These are phyloP conservation scores for Drosophila setifemur DNA, from an alignment of 1,140 invertebrate species.

Conservation along the genomic window DNA sequence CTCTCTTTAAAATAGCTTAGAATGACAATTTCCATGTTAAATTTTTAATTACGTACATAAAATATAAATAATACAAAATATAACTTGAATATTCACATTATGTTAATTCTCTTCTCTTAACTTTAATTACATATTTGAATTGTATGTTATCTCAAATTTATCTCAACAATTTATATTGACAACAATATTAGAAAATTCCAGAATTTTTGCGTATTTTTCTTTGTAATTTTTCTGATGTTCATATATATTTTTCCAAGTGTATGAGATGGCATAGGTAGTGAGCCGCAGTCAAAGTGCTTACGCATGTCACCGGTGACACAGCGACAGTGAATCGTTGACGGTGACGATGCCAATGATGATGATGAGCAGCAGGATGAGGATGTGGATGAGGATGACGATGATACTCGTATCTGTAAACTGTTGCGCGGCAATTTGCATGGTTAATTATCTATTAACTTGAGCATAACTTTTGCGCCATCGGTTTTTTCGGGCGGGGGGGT, in stretches of 20 bases:
- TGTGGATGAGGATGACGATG: constrained; percentile 49
- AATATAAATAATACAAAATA: too few relatives aligned
- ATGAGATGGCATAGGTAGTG: constrained; percentile 10
- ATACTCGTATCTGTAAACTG: constrained; percentile 70
- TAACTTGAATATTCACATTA: too few relatives aligned
- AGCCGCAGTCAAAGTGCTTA: constrained; percentile 43
- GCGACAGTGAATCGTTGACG: constrained; percentile 23
- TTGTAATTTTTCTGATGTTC: too few relatives aligned
- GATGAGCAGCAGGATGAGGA: constrained; percentile 40
- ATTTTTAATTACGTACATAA: too few relatives aligned
- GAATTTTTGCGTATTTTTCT: too few relatives aligned
- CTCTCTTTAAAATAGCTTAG: too few relatives aligned
- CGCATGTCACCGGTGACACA: constrained; percentile 42
- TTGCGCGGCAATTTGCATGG: constrained; percentile 75
- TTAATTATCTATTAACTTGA: constrained; percentile 80
- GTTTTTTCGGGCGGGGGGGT: not conserved
- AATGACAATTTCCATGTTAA: too few relatives aligned
- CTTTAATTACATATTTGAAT: too few relatives aligned
- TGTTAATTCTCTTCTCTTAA: too few relatives aligned
- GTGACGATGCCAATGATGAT: constrained; percentile 23
- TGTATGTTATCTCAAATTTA: too few relatives aligned
- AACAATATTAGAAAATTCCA: too few relatives aligned
- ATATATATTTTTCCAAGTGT: not conserved
- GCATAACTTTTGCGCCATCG: constrained; percentile 60
- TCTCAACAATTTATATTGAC: too few relatives aligned